Conservation (phyloP, 2,888 invertebrate genomes). For the Lasioglossum oenotherae region DNA sequence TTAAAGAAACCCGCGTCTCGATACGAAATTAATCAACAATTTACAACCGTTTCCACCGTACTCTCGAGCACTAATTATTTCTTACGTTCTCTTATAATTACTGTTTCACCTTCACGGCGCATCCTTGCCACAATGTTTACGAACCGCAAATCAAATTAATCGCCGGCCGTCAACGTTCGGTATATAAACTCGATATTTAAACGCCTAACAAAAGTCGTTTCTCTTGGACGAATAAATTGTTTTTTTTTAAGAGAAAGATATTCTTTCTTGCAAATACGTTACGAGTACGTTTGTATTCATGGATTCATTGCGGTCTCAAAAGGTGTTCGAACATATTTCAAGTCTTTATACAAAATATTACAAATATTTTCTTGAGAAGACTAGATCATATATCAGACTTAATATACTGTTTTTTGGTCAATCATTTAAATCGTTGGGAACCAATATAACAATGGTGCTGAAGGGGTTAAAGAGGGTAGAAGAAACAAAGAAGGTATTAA, state of each 20-base stretch:
- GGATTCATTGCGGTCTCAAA: neutral
- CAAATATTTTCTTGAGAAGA: neutral
- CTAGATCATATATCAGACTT: neutral
- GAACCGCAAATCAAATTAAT: conserved; percentile 16
- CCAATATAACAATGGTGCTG: neutral
- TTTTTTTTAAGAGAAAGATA: neutral
- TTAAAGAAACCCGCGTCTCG: neutral
- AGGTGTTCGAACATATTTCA: neutral
- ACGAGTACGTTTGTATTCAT: neutral
- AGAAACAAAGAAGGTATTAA: conserved; percentile 23
- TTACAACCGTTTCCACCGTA: neutral
- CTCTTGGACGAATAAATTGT: neutral
- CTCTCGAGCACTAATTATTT: neutral
- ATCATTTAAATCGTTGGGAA: neutral
- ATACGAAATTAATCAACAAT: neutral
- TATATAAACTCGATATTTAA: neutral
- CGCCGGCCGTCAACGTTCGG: neutral
- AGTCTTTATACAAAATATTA: neutral
- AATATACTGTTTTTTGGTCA: neutral
- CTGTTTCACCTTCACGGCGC: conserved; percentile 32
- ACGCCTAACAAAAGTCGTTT: neutral
- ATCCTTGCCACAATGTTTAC: conserved; percentile 27
- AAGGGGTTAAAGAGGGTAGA: neutral
- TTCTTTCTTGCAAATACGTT: neutral
- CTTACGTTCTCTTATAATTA: conserved; percentile 17